These are phyloP conservation scores for Ictalurus furcatus DNA, from an alignment of 2,113 vertebrate species.

Conservation along the genomic window DNA sequence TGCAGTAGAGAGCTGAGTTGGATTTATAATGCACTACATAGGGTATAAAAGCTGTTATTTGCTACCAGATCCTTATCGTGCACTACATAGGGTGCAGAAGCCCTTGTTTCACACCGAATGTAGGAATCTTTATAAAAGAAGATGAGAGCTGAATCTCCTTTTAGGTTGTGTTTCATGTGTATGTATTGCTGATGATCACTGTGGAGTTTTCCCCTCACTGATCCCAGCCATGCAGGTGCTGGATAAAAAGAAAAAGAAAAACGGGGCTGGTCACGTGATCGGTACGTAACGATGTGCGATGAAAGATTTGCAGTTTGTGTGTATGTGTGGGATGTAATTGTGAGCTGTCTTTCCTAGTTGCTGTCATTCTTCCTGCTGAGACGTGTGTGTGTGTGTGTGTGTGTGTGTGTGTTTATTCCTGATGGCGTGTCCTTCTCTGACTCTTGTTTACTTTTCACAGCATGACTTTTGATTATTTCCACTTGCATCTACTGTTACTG, in stretches of 20 bases:
- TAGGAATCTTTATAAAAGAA: not conserved
- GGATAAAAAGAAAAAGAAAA: slow-evolving; percentile 56
- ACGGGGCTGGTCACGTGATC: slow-evolving; percentile 36
- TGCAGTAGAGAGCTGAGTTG: not conserved
- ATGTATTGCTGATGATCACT: slow-evolving; percentile 41
- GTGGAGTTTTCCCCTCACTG: slow-evolving; percentile 44
- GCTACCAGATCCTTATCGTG: not conserved
- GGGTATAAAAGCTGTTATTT: not conserved
- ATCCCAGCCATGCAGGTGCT: slow-evolving; percentile 54
- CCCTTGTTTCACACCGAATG: not conserved
- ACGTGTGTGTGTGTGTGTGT: not conserved
- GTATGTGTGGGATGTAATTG: slow-evolving; percentile 33
- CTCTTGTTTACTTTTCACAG: slow-evolving; percentile 53
- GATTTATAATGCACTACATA: no score
- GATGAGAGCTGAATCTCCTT: not conserved
- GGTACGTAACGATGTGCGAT: slow-evolving; percentile 52
- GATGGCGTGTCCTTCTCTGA: slow-evolving; percentile 18
- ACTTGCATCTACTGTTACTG: not conserved
- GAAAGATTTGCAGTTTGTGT: slow-evolving; percentile 16
- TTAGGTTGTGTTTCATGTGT: slow-evolving; percentile 13
- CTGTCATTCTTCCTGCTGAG: slow-evolving; percentile 14
- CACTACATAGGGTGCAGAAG: not conserved
- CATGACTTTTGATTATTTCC: slow-evolving; percentile 48
- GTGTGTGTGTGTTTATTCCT: not conserved
- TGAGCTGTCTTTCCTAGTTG: not conserved